Evolutionary conservation across 2,888 invertebrate genomes (phyloP).

Genomic region (Trichopoda pennipes): DNA sequence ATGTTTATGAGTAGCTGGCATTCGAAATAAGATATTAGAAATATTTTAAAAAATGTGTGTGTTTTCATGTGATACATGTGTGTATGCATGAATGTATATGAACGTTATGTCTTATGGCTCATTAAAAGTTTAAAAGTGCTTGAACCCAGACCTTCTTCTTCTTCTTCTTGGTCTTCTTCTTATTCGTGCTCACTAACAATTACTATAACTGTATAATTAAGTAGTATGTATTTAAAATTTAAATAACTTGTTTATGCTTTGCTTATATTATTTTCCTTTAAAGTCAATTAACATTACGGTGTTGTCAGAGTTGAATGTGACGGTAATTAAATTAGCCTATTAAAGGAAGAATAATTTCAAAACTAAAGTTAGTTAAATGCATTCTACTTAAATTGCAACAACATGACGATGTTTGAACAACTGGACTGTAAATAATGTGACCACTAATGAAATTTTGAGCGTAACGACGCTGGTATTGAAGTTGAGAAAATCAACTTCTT

Average conservation of each 20-base stretch:
- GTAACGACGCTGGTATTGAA: too few relatives aligned
- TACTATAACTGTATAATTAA: neutral
- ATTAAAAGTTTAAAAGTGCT: conserved; percentile 57
- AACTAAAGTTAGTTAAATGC: too few relatives aligned
- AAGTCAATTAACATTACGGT: neutral
- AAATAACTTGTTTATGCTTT: neutral
- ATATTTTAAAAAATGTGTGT: neutral
- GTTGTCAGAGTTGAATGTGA: too few relatives aligned
- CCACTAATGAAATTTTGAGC: too few relatives aligned
- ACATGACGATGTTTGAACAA: too few relatives aligned
- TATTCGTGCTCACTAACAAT: neutral
- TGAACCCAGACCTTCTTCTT: conserved; percentile 43
- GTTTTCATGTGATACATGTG: neutral
- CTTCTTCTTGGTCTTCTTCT: conserved; percentile 34
- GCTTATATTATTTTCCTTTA: neutral
- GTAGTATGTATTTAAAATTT: neutral
- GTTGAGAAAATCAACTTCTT: too few relatives aligned
- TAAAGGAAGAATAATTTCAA: too few relatives aligned
- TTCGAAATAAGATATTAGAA: conserved; percentile 18
- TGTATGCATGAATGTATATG: conserved; percentile 2
- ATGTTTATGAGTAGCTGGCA: neutral
- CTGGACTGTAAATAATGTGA: too few relatives aligned
- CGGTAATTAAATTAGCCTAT: too few relatives aligned
- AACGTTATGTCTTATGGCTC: conserved; percentile 32
- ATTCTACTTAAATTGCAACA: too few relatives aligned